A percentile compares a stretch with the other conserved stretches of the same genome.
phyloP scores from a whole-genome alignment of 2,113 vertebrate species.

The Procavia capensis region DNA sequence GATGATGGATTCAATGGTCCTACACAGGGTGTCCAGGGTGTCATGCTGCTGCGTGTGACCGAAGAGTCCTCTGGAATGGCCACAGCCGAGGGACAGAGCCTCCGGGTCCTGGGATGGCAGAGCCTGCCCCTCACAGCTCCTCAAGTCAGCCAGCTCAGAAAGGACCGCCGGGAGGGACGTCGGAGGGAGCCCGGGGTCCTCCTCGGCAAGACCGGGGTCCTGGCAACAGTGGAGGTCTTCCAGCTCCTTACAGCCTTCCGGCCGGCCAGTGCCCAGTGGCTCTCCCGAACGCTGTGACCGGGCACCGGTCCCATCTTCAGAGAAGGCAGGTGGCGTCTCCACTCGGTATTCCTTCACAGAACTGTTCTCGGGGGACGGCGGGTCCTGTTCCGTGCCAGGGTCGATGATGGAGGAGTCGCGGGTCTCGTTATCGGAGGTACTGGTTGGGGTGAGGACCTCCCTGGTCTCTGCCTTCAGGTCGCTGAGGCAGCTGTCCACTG shows the following conservation, averaged over 20 bases:
- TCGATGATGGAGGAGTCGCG: slow-evolving; percentile 99
- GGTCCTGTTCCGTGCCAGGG: slow-evolving; percentile 97
- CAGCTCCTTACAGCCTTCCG: slow-evolving; percentile 89
- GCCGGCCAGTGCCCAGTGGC: slow-evolving; percentile 82
- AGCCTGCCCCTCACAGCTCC: slow-evolving; percentile 90
- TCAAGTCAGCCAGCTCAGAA: slow-evolving; percentile 90
- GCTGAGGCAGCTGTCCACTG: slow-evolving; percentile 85
- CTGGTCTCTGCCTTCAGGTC: slow-evolving; percentile 92
- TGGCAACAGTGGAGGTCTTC: slow-evolving; percentile 89
- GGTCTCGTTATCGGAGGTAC: slow-evolving; percentile 97
- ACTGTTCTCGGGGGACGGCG: slow-evolving; percentile 92
- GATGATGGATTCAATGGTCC: slow-evolving; percentile 98
- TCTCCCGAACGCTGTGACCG: slow-evolving; percentile 86
- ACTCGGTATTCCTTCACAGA: slow-evolving; percentile 94
- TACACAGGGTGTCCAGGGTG: slow-evolving; percentile 97
- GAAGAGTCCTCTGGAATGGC: slow-evolving; percentile 92
- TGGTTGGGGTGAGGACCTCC: slow-evolving; percentile 95
- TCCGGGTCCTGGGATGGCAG: slow-evolving; percentile 91
- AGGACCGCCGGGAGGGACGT: slow-evolving; percentile 89
- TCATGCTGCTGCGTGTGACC: slow-evolving; percentile 92
- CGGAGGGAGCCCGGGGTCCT: slow-evolving; percentile 91
- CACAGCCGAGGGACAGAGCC: slow-evolving; percentile 86
- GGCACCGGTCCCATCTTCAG: slow-evolving; percentile 88
- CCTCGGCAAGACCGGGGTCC: slow-evolving; percentile 86
- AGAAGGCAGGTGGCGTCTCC: slow-evolving; percentile 92